These are phyloP conservation scores for Phragmatobia fuliginosa DNA, from an alignment of 2,888 invertebrate genomes.

Conservation along the genomic window DNA sequence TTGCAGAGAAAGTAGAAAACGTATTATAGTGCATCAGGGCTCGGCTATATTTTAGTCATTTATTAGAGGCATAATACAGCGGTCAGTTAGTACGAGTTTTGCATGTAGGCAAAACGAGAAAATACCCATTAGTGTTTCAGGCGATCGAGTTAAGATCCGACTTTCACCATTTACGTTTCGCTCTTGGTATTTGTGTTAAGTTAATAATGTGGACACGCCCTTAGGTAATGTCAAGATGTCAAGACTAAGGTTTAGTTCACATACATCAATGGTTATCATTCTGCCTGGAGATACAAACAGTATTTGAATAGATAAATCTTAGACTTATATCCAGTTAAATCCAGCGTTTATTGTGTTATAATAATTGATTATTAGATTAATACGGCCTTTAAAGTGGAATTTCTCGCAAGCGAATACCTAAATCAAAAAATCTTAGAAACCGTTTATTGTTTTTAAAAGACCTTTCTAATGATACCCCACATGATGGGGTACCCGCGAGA, in stretches of 20 bases:
- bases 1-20: conserved; percentile 69
- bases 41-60: conserved; percentile 46
- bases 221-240: conserved; percentile 65
- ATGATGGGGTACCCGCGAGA: no score
- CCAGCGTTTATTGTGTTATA: neutral
- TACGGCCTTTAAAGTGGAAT: no score
- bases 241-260: conserved; percentile 55
- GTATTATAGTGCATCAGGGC: conserved; percentile 50
- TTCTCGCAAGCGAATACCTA: no score
- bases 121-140: conserved; percentile 71
- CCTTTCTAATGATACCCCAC: no score
- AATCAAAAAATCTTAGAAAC: no score
- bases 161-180: conserved; percentile 81
- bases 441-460: no score
- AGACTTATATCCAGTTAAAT: neutral
- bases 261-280: conserved; percentile 22
- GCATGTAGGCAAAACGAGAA: conserved; percentile 50
- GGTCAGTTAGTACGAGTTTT: conserved; percentile 43
- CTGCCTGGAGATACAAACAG: conserved; percentile 13
- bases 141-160: conserved; percentile 66
- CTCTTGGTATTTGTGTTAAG: conserved; percentile 78
- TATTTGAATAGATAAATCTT: conserved; percentile 11
- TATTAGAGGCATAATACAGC: conserved; percentile 26
- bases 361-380: neutral
- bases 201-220: conserved; percentile 62